A percentile compares a stretch with the other conserved stretches of the same genome.
Conservation (phyloP, 2,888 invertebrate genomes). For the Philereme transversata region DNA sequence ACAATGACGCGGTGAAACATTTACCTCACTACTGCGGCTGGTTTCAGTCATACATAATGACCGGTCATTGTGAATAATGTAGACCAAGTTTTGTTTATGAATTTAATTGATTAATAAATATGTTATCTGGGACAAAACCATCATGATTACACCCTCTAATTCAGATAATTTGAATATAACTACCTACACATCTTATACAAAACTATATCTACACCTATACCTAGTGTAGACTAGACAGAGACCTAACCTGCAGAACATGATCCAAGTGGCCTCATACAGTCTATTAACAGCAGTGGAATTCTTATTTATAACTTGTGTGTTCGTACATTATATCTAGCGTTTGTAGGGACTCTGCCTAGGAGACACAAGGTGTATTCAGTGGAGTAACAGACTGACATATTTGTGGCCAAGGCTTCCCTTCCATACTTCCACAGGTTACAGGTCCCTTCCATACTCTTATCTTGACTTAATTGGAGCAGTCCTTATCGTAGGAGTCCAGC, state of each 20-base stretch:
- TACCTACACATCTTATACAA: slow-evolving; percentile 78
- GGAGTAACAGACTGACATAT: too few relatives aligned
- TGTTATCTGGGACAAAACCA: slow-evolving; percentile 18
- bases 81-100: background rate
- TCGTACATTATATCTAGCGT: too few relatives aligned
- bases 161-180: slow-evolving; percentile 75
- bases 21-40: too few relatives aligned
- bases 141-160: slow-evolving; percentile 30
- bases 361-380: too few relatives aligned
- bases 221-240: slow-evolving; percentile 64
- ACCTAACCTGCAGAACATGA: slow-evolving; percentile 70
- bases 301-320: background rate
- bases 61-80: background rate
- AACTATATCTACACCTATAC: slow-evolving; percentile 78
- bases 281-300: slow-evolving; percentile 23
- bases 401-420: too few relatives aligned
- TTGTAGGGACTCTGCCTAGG: too few relatives aligned
- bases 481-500: too few relatives aligned
- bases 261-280: slow-evolving; percentile 48
- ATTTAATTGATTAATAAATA: background rate
- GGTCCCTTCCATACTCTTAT: too few relatives aligned
- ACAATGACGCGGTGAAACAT: too few relatives aligned
- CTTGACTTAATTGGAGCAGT: too few relatives aligned
- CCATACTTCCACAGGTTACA: too few relatives aligned
- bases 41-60: background rate